Evolutionary conservation across 2,888 invertebrate genomes (phyloP).

Genomic region (Isoperla grammatica): DNA sequence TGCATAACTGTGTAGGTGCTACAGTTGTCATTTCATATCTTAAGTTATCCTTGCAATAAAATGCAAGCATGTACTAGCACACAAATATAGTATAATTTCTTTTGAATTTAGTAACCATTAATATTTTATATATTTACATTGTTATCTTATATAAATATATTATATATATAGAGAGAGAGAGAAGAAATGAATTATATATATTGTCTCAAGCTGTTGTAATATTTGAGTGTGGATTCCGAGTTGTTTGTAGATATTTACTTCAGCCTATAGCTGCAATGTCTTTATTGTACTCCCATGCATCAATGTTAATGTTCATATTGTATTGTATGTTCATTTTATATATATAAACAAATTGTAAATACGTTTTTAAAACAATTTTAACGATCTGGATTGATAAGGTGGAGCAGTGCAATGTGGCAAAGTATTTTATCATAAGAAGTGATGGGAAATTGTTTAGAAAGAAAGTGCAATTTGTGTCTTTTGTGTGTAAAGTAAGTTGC

Average conservation of each 20-base stretch:
- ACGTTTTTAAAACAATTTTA: constrained; percentile 20
- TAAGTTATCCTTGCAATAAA: constrained; percentile 26
- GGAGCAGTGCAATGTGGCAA: constrained; percentile 21
- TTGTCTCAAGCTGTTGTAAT: constrained; percentile 15
- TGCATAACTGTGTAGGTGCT: constrained; percentile 22
- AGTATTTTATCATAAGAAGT: too few relatives aligned
- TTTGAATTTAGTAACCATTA: constrained; percentile 29
- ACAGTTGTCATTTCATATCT: constrained; percentile 21
- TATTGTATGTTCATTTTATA: constrained; percentile 4
- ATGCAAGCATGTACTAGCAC: constrained; percentile 23
- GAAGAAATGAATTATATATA: constrained; percentile 21
- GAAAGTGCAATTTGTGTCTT: constrained; percentile 1
- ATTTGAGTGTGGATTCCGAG: background rate
- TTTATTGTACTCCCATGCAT: constrained; percentile 17
- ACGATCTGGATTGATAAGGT: constrained; percentile 16
- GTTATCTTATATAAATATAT: constrained; percentile 34
- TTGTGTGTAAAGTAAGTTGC: background rate
- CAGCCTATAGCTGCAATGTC: constrained; percentile 21
- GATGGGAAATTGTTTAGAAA: too few relatives aligned
- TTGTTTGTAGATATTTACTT: constrained; percentile 11
- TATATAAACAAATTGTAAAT: constrained; percentile 1
- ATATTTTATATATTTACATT: constrained; percentile 32
- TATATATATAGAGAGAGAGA: constrained; percentile 28
- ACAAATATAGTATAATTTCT: constrained; percentile 23
- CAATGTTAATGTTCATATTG: background rate